A percentile compares a stretch with the other conserved stretches of the same genome.
Conservation (phyloP, 2,113 vertebrate genomes). For the Neodontobutis hainanensis region DNA sequence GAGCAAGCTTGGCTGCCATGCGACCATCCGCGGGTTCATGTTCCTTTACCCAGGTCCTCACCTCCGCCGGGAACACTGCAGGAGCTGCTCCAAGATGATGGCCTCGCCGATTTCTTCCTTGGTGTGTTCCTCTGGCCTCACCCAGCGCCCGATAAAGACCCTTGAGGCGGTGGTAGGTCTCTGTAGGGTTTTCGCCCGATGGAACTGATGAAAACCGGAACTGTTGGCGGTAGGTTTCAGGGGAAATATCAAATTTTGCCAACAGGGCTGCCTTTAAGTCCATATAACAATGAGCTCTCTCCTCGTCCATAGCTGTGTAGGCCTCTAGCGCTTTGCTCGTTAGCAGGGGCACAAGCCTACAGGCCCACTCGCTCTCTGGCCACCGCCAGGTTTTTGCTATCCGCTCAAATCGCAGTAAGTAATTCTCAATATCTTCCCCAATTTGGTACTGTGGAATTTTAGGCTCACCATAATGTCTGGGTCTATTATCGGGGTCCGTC, state of each 20-base stretch:
- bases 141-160: neutral
- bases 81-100: neutral
- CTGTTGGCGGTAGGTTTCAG: slow-evolving; percentile 13
- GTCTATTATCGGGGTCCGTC: too few species aligned
- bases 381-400: slow-evolving; percentile 7
- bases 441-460: too few species aligned
- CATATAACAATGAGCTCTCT: neutral
- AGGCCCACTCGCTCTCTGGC: slow-evolving; percentile 7
- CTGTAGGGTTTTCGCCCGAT: neutral
- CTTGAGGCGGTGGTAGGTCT: slow-evolving; percentile 1
- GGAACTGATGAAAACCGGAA: neutral
- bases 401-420: neutral
- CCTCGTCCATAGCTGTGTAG: slow-evolving; percentile 10
- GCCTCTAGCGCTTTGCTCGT: neutral
- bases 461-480: too few species aligned
- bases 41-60: slow-evolving; percentile 3
- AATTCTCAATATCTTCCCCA: neutral
- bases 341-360: neutral
- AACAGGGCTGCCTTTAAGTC: slow-evolving; percentile 1
- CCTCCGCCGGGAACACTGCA: neutral
- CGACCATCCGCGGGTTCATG: neutral
- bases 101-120: neutral
- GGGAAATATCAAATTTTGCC: slow-evolving; percentile 8
- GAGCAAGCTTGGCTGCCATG: neutral
- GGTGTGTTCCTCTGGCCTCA: neutral